Percentiles rank a stretch among this genome's conserved stretches.
These are phyloP conservation scores for Drosophila colorata DNA, from an alignment of 2,888 invertebrate species.

Conservation along the genomic window DNA sequence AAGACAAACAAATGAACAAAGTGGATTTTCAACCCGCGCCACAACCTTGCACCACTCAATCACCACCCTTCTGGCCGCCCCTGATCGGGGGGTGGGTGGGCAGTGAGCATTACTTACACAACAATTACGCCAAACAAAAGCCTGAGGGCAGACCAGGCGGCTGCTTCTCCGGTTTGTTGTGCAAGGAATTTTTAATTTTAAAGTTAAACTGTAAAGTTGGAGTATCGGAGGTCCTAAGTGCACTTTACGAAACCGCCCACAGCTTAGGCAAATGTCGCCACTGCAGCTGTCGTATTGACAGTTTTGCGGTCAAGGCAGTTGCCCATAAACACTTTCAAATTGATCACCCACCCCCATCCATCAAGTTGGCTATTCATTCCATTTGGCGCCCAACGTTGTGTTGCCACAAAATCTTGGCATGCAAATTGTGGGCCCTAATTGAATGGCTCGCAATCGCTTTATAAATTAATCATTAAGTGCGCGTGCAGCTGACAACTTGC, in stretches of 20 bases:
- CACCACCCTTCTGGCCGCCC: slow-evolving; percentile 29
- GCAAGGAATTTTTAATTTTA: slow-evolving; percentile 77
- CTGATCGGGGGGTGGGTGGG: slow-evolving; percentile 22
- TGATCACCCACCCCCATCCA: slow-evolving; percentile 80
- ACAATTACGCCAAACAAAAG: slow-evolving; percentile 76
- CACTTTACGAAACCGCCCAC: slow-evolving; percentile 50
- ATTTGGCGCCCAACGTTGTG: slow-evolving; percentile 22
- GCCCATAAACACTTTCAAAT: slow-evolving; percentile 77
- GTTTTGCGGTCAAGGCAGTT: slow-evolving; percentile 68
- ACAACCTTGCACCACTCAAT: slow-evolving; percentile 9
- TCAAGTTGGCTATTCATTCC: slow-evolving; percentile 62
- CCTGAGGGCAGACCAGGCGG: slow-evolving; percentile 22
- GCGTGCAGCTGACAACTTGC: slow-evolving; percentile 67
- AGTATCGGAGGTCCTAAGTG: slow-evolving; percentile 48
- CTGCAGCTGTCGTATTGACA: slow-evolving; percentile 77
- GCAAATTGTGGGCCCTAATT: slow-evolving; percentile 74
- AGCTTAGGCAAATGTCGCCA: slow-evolving; percentile 72
- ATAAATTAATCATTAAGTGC: slow-evolving; percentile 77
- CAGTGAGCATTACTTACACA: slow-evolving; percentile 79
- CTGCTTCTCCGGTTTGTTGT: slow-evolving; percentile 19
- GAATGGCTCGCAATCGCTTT: slow-evolving; percentile 53
- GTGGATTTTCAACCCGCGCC: slow-evolving; percentile 64
- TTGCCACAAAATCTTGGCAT: slow-evolving; percentile 46
- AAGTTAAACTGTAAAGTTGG: slow-evolving; percentile 52
- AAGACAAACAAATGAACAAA: slow-evolving; percentile 81